These are phyloP conservation scores for Epizoanthus fatuus DNA, from an alignment of 92 coral and sea anemone genomes.

Conservation along the genomic window DNA sequence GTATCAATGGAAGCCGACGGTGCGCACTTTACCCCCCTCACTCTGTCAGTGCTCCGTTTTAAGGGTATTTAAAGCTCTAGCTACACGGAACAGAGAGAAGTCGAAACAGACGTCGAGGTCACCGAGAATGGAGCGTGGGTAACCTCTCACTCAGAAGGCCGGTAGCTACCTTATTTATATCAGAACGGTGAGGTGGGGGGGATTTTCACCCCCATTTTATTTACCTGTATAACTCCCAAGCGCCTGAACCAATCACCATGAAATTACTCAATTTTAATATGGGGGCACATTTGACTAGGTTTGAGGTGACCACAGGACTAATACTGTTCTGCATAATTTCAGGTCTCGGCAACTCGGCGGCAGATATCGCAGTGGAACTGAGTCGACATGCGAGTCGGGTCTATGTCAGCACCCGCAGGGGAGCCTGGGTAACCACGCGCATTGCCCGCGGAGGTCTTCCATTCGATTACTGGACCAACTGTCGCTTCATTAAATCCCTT, in stretches of 20 bases:
- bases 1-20: too few relatives aligned
- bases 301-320: not conserved
- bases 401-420: slow-evolving; percentile 89
- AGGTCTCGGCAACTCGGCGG: slow-evolving; percentile 98
- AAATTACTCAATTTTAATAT: too few relatives aligned
- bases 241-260: not conserved
- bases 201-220: not conserved
- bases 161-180: too few relatives aligned
- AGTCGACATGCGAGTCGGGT: slow-evolving; percentile 89
- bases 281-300: not conserved
- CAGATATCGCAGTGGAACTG: slow-evolving; percentile 94
- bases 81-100: too few relatives aligned
- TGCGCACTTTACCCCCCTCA: too few relatives aligned
- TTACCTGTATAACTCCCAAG: too few relatives aligned
- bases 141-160: too few relatives aligned
- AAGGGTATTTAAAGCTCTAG: too few relatives aligned
- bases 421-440: slow-evolving; percentile 90
- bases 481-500: slow-evolving; percentile 51
- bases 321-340: not conserved
- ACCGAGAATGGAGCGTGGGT: too few relatives aligned
- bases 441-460: slow-evolving; percentile 82
- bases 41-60: too few relatives aligned
- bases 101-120: too few relatives aligned
- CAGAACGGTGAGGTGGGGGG: not conserved
- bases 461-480: slow-evolving; percentile 53